Evolutionary conservation across 2,113 vertebrate genomes (phyloP).

Genomic region (Girardinichthys multiradiatus): DNA sequence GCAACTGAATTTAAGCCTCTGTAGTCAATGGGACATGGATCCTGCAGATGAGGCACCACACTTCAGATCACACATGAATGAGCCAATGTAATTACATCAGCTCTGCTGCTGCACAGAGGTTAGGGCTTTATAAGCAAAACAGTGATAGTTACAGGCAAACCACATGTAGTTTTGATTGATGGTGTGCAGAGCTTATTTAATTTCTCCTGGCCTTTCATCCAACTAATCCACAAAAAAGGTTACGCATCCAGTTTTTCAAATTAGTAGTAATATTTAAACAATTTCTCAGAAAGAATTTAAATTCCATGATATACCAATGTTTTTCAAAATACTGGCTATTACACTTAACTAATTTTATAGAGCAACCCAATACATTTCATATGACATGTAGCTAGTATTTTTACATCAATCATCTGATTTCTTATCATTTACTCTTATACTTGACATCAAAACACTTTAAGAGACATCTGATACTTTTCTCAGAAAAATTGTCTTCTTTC

Average conservation of each 20-base stretch:
- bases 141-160: constrained; percentile 26
- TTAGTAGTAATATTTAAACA: constrained; percentile 8
- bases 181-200: constrained; percentile 1
- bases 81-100: constrained; percentile 42
- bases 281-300: constrained; percentile 11
- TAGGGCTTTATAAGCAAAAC: constrained; percentile 12
- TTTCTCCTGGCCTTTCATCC: constrained; percentile 10
- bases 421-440: too few relatives aligned
- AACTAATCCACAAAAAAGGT: constrained; percentile 18
- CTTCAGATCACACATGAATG: constrained; percentile 50
- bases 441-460: too few relatives aligned
- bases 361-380: too few relatives aligned
- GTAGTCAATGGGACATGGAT: constrained; percentile 46
- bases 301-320: constrained; percentile 11
- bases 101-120: constrained; percentile 16
- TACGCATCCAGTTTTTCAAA: constrained; percentile 9
- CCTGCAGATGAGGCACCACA: constrained; percentile 26
- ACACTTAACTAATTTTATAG: not conserved
- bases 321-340: not conserved
- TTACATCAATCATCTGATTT: too few relatives aligned
- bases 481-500: too few relatives aligned
- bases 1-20: constrained; percentile 20
- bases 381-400: too few relatives aligned
- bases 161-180: constrained; percentile 44
- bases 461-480: too few relatives aligned